Evolutionary conservation across 1,140 invertebrate genomes (phyloP), one percentile per base, ranked within the genome.

Genomic region (Pygmarrhopalites habei): DNA sequence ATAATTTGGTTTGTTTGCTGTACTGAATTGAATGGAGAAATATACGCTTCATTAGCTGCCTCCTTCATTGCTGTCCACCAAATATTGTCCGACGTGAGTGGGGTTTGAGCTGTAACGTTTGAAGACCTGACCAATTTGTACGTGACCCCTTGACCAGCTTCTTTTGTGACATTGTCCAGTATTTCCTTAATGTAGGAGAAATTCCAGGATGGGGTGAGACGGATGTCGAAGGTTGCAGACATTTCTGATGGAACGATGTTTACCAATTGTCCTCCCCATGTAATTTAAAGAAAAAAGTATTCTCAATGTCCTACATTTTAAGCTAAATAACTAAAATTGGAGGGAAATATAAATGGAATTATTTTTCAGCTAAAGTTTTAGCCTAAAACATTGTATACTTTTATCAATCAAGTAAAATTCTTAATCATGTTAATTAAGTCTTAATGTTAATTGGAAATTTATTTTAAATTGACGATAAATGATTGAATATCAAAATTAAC

Each of bases 21-120:
- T n/a, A n/a, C n/a, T n/a, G n/a, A n/a, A n/a, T n/a, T n/a, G n/a
- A n/a, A n/a, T n/a, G n/a, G n/a, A n/a, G n/a, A n/a, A n/a, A n/a
- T n/a, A n/a, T n/a, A 85, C 84, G 82, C 73, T 63, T 77, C 70
- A 51, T 84, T 78, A 64, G 79, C 79, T 2, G 76, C 74, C 12
- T 74, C 75, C 72, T 85, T 85, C 66, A 96, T 92, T 1, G 88
- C 85, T 17, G 82, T 66, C 91, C 91, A 96, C 77, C 82, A 95
- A 1, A 81, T 79, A 78, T 94, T 90, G 1, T 74, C 81, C 0
- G 79, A 72, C 53, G 89, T 83, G 0, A 86, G 76, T 0, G 88
- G 88, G n/a, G 83, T 83, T 15, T 3, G 7, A 4, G 23, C 49
- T 10, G n/a, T 46, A 29, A 26, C 19, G 10, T 4, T 82, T 67